Evolutionary conservation across 2,888 invertebrate species (phyloP), one percentile per base, ranked within the genome.

Genomic region (Limnephilus lunatus): DNA sequence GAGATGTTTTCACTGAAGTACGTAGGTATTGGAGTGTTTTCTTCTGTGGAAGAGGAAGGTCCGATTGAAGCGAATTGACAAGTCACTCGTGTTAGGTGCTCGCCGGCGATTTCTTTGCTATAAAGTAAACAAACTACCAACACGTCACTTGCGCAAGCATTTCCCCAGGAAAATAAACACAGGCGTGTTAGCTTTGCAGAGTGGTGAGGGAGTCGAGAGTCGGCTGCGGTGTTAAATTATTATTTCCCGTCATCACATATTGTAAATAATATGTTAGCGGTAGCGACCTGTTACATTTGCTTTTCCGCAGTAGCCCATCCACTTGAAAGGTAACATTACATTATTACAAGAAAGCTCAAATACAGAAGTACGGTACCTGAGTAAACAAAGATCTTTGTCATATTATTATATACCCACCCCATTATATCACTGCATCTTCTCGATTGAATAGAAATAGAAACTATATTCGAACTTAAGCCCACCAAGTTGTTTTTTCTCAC

Each of bases 141-240:
- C 32, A 89, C 80, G 31, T 89, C 32, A 32, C 81, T 89, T 89
- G 80, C 80, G 80, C 68, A 44, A 31, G 32, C 88, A 81, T 89
- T 32, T 88, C 35, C 32, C 35, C 31, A 32, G 80, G 82, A 90
- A 90, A 90, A 90, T 48, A 90, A 90, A 90, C 82, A 30, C 82
- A 15, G 82, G 15, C 32, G 25, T 68, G 68, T 68, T 68, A 4
- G 68, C 68, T 68, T 68, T 68, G 68, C 25, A 68, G 68, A 68
- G 68, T 68, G 25, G 68, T 25, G 53, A 53, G 19, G 53, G 53
- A 19, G 19, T 53, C 19, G 53, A 53, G 53, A 19, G 19, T 3
- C 53, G 53, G 53, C 53, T 53, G 53, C 53, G 53, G 53, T 53
- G 53, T 53, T 53, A 53, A 53, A 19, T 53, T 53, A 53, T 53